Evolutionary conservation across 2,113 vertebrate species (phyloP).

Genomic region (Tachysurus vachellii): DNA sequence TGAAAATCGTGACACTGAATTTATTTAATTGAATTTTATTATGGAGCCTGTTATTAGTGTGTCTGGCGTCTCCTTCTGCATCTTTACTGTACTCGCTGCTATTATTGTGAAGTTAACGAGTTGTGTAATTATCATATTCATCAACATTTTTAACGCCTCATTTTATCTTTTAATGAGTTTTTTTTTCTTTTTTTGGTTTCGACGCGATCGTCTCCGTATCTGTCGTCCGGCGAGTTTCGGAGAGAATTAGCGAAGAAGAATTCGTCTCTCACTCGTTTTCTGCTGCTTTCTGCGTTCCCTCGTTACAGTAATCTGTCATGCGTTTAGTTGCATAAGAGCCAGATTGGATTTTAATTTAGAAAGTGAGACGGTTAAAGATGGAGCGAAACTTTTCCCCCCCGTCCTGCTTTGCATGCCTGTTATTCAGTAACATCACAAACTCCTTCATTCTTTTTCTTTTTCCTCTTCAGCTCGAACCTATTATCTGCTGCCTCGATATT

Average conservation of each 20-base stretch:
- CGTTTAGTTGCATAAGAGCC: neutral
- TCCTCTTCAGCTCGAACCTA: neutral
- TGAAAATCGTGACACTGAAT: neutral
- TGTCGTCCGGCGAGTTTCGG: neutral
- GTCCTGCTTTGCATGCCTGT: conserved; percentile 11
- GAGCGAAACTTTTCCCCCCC: neutral
- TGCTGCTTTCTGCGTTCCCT: neutral
- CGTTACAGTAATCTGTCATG: too few species aligned
- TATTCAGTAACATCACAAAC: neutral
- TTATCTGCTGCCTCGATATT: neutral
- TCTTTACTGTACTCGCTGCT: neutral
- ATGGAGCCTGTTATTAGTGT: too few species aligned
- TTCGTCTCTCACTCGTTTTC: neutral
- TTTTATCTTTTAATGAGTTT: neutral
- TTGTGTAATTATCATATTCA: too few species aligned
- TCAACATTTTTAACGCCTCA: neutral
- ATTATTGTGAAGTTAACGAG: too few species aligned
- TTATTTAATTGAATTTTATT: too few species aligned
- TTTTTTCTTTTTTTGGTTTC: neutral
- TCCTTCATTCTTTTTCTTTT: neutral
- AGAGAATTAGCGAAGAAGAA: neutral
- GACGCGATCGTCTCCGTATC: neutral
- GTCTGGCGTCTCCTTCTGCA: neutral
- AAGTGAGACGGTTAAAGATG: neutral
- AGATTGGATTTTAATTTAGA: neutral